Base-by-base conservation (phyloP, 2,797 vertebrate genomes). In the Borostomias antarcticus region DNA sequence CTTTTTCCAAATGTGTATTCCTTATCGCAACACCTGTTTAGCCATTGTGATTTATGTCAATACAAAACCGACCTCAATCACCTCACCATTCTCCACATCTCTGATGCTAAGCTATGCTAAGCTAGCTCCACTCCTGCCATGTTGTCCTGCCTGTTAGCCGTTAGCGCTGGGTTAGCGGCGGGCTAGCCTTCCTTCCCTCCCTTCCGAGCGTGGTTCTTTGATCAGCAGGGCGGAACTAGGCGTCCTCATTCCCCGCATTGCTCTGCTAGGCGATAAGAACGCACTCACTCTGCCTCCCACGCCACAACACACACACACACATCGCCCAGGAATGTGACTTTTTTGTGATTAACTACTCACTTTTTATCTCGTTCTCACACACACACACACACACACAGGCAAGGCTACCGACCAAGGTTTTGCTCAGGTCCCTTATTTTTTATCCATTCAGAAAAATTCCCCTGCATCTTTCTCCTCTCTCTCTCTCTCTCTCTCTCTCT, bases 221-320 rank as follows among this genome's bases (percentile, higher is more conserved):
- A 89, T 89, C 70, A 72, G 28, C 75, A 80, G 78, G 72, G 83
- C 77, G 73, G 74, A 87, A 83, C 66, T 67, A 76, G 75, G 78
- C 85, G 78, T 84, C 80, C 82, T 90, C 83, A 82, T 91, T 90
- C 87, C 80, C 84, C 66, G 81, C 86, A 88, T 89, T 83, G 71
- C 87, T 86, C 68, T 59, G 71, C 66, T 80, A 70, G 80, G 77
- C 57, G 86, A 88, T 89, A 89, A 90, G 83, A 74, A 71, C 51
- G 82, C 88, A 88, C 87, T 88, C 84, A 91, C 88, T 52, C 81
- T 74, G n/a, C 64, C 66, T 64, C 76, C 51, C 29, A 51, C n/a
- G 2, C 21, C 2, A 6, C 25, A 19, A 51, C 25, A 48, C 62
- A 74, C 50, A 73, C 52, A 67, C 66, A 69, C 56, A 25, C 70